phyloP scores from a whole-genome alignment of 35 echinoderm and acorn worm genomes.

The Hemicentrotus pulcherrimus region DNA sequence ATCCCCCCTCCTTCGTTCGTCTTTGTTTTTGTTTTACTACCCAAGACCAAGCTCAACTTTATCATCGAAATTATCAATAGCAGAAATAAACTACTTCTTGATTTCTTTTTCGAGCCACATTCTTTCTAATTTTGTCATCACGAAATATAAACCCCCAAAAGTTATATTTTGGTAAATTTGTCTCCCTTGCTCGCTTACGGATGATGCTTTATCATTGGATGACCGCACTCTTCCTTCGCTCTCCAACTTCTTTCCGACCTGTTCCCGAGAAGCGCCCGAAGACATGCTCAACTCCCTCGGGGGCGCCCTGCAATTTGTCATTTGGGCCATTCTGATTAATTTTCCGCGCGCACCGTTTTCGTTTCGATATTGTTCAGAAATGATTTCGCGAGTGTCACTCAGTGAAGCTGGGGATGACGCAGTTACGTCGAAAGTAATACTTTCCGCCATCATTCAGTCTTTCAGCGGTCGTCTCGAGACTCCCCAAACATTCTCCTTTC shows the following conservation, averaged over 20 bases:
- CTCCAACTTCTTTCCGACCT: not conserved
- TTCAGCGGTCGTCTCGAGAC: not conserved
- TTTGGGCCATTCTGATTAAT: conserved; percentile 16
- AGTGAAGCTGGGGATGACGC: not conserved
- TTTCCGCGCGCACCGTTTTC: not conserved
- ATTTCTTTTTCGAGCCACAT: not conserved
- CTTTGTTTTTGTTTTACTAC: not conserved
- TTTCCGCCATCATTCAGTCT: conserved; percentile 10
- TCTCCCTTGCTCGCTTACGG: not conserved
- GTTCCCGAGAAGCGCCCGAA: not conserved
- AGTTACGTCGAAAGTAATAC: conserved; percentile 33
- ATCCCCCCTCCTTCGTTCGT: too few relatives aligned
- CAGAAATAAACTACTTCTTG: not conserved
- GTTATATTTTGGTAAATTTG: not conserved
- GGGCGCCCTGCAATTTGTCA: conserved; percentile 30
- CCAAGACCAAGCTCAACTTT: not conserved
- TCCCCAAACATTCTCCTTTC: not conserved
- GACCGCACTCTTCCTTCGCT: conserved; percentile 1
- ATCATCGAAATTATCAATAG: too few relatives aligned
- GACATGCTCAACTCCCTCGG: conserved; percentile 15
- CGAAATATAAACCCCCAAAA: too few relatives aligned
- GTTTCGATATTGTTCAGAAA: conserved; percentile 43
- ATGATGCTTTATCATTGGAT: not conserved
- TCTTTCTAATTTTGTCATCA: not conserved
- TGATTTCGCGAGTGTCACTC: conserved; percentile 19